phyloP scores from a whole-genome alignment of 2,888 invertebrate genomes.

The Hypena proboscidalis region DNA sequence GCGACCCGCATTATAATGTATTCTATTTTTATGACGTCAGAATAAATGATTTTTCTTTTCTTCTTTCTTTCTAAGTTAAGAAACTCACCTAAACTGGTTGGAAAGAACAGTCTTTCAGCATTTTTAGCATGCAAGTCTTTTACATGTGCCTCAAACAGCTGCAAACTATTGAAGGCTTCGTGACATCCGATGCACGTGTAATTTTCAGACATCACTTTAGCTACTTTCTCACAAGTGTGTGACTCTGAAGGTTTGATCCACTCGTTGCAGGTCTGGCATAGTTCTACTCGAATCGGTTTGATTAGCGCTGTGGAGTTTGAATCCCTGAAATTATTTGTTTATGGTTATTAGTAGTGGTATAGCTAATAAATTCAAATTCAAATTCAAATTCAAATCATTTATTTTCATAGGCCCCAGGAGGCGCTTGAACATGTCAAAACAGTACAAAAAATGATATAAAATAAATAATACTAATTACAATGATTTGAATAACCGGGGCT shows the following conservation, averaged over 20 bases:
- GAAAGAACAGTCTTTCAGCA: conserved; percentile 60
- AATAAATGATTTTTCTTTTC: no score
- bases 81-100: conserved; percentile 28
- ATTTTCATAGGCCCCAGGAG: no score
- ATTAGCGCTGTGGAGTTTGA: conserved; percentile 47
- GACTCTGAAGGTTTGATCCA: conserved; percentile 19
- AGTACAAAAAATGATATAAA: background rate
- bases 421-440: no score
- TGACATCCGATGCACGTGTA: conserved; percentile 57
- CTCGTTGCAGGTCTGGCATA: conserved; percentile 46
- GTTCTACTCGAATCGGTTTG: conserved; percentile 55
- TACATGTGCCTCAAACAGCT: conserved; percentile 59
- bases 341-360: no score
- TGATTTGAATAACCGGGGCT: no score
- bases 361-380: no score
- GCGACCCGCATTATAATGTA: no score
- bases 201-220: background rate
- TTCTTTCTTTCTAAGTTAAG: no score
- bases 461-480: no score
- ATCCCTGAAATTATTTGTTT: conserved; percentile 50
- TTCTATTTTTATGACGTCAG: no score
- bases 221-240: conserved; percentile 15
- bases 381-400: no score
- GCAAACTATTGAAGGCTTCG: conserved; percentile 44
- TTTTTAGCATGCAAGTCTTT: conserved; percentile 49